Percentiles rank a stretch among this genome's conserved stretches.
Evolutionary conservation across 2,888 invertebrate species (phyloP).

Genomic region (Schizaphis graminum): DNA sequence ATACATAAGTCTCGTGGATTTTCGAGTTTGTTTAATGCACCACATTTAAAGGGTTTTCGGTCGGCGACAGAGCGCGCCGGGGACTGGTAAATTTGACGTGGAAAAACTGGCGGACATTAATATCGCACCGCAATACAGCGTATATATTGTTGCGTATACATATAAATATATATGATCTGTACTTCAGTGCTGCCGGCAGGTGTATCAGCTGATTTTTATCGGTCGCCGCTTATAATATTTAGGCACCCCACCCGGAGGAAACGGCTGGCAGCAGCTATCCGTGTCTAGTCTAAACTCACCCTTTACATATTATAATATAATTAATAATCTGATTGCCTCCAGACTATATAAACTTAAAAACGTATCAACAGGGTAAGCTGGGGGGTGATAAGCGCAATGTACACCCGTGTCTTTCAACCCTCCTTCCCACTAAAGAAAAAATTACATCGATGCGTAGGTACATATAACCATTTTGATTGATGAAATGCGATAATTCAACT

Average conservation of each 20-base stretch:
- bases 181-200: background rate
- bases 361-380: too few species aligned
- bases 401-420: too few species aligned
- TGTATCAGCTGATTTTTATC: background rate
- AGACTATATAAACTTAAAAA: background rate
- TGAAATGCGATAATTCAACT: too few species aligned
- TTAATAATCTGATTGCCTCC: background rate
- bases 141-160: background rate
- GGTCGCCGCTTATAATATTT: background rate
- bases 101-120: conserved; percentile 26
- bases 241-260: background rate
- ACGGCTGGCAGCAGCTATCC: background rate
- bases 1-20: background rate
- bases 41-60: conserved; percentile 45
- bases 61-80: background rate
- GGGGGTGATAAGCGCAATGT: too few species aligned
- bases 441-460: too few species aligned
- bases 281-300: background rate
- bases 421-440: too few species aligned
- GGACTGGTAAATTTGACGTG: conserved; percentile 26
- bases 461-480: too few species aligned
- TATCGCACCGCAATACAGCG: background rate
- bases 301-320: too few species aligned
- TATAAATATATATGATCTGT: background rate
- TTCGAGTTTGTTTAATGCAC: conserved; percentile 32